These are phyloP conservation scores for Taenaris catops DNA, from an alignment of 2,888 invertebrate genomes.

Conservation along the genomic window DNA sequence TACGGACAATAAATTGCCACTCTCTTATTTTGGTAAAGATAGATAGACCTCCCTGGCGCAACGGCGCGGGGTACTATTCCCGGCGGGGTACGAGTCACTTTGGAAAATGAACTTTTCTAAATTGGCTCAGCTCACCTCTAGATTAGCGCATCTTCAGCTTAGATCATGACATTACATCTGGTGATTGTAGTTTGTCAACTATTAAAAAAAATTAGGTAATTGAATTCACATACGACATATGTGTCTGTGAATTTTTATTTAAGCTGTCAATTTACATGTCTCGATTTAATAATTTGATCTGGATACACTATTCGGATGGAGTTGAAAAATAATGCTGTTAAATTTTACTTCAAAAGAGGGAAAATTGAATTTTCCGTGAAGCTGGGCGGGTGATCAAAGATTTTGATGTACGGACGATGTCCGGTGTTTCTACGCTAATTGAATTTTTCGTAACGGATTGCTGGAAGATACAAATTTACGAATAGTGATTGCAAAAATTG, in stretches of 20 bases:
- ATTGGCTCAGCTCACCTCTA: too few species aligned
- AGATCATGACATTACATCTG: too few species aligned
- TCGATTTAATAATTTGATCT: constrained; percentile 22
- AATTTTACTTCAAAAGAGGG: constrained; percentile 20
- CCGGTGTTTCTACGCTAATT: constrained; percentile 11
- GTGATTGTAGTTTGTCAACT: background rate
- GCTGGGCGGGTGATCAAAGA: constrained; percentile 22
- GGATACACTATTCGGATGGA: constrained; percentile 12
- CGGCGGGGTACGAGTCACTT: too few species aligned
- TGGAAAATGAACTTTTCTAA: too few species aligned
- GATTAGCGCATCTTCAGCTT: too few species aligned
- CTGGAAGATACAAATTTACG: constrained; percentile 3
- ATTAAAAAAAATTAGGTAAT: background rate
- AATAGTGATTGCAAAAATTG: background rate
- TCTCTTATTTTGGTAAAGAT: too few species aligned
- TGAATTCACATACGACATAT: background rate
- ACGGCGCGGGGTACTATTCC: too few species aligned
- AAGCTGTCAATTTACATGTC: constrained; percentile 8
- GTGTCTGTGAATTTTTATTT: constrained; percentile 12
- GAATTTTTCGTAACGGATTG: constrained; percentile 11
- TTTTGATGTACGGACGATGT: constrained; percentile 22
- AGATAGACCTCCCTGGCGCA: too few species aligned
- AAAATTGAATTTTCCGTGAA: constrained; percentile 21
- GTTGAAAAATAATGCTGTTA: constrained; percentile 20
- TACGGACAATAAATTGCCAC: too few species aligned